Conservation (phyloP, 2,113 vertebrate species). For the Sylvicapra grimmia region DNA sequence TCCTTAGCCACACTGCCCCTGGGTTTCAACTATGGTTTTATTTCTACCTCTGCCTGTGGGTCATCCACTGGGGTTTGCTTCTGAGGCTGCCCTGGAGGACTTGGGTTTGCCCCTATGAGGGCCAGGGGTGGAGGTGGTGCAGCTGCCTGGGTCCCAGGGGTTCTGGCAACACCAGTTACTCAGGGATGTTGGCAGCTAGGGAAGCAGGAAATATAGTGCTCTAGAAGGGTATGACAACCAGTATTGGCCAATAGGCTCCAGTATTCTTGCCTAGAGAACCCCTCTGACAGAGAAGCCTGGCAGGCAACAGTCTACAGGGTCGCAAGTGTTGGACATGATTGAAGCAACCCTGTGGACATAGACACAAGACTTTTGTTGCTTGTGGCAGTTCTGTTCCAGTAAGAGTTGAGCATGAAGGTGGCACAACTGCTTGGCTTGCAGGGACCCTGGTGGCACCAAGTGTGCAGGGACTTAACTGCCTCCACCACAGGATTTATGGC, state of each 20-base stretch:
- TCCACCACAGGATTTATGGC: not conserved
- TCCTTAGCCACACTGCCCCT: not conserved
- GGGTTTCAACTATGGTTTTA: not conserved
- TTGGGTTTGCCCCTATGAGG: not conserved
- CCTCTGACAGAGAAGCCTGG: not conserved
- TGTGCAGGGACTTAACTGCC: not conserved
- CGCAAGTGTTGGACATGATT: fast-evolving
- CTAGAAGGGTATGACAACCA: not conserved
- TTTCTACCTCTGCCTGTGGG: not conserved
- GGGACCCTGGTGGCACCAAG: not conserved
- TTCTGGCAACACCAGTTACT: not conserved
- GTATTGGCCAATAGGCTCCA: not conserved
- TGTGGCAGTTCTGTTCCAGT: not conserved
- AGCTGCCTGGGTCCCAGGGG: not conserved
- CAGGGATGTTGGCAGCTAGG: not conserved
- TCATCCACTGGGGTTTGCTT: not conserved
- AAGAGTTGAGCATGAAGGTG: not conserved
- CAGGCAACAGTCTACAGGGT: not conserved
- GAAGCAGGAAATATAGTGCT: not conserved
- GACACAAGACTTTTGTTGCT: not conserved
- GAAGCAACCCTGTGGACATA: not conserved
- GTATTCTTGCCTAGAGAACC: not conserved
- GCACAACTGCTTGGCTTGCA: not conserved
- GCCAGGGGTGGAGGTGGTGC: not conserved
- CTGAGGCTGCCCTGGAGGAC: not conserved